phyloP scores from a whole-genome alignment of 1,140 invertebrate genomes.

The Aphis craccivora region DNA sequence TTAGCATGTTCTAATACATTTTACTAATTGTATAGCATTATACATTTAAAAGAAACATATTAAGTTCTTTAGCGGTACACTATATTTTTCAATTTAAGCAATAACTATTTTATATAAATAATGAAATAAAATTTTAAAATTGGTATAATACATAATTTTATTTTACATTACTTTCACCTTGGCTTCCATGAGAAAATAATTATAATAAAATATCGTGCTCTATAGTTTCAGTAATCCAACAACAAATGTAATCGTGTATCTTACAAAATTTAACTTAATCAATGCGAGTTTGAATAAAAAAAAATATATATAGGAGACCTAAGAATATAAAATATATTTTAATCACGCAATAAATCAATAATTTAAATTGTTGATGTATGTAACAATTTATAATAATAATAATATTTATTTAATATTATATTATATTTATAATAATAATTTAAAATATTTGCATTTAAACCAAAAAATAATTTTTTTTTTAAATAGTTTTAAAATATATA shows the following conservation, averaged over 20 bases:
- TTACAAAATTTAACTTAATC: not conserved
- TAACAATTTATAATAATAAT: not conserved
- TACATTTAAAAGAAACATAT: not conserved
- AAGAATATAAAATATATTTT: not conserved
- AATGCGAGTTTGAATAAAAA: not conserved
- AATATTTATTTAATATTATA: no score
- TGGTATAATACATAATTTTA: not conserved
- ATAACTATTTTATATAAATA: not conserved
- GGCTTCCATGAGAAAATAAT: not conserved
- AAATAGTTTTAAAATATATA: not conserved
- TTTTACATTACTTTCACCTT: not conserved
- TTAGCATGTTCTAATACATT: not conserved
- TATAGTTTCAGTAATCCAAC: not conserved
- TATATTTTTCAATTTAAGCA: not conserved
- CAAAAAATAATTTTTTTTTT: not conserved
- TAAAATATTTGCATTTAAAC: not conserved
- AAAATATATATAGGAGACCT: not conserved
- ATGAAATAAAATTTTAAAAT: not conserved
- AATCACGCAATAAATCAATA: not conserved
- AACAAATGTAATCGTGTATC: not conserved
- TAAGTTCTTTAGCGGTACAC: not conserved
- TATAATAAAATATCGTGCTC: not conserved
- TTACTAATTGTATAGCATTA: not conserved
- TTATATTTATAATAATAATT: no score
- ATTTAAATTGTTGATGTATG: not conserved